Base-by-base conservation (phyloP, 2,797 vertebrate species). In the Pempheris klunzingeri region DNA sequence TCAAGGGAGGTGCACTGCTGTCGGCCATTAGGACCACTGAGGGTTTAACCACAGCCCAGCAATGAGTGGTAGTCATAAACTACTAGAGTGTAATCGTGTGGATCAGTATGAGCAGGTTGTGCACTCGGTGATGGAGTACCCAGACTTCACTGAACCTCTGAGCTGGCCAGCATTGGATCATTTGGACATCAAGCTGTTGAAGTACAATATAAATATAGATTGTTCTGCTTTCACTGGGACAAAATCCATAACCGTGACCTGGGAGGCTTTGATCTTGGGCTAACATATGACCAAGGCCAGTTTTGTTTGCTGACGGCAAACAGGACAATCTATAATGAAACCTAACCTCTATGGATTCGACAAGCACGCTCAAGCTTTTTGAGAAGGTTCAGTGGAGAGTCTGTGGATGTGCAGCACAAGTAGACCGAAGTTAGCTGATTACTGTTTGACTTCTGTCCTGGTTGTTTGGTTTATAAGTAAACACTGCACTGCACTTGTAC, bases 171-270 rank as follows among this genome's bases (percentile, higher is more conserved):
- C 47, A 66, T 68, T 87, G 86, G 88, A 91, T 92, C 82, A 91
- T 92, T 84, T 86, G 77, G 80, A 92, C 66, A 47, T 90, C 89
- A 83, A 70, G 82, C 89, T 91, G 87, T 77, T 93, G 87, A 92
- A 90, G 74, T 79, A 81, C 80, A 84, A 89, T 91, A 94, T 92
- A 92, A 93, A 93, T 93, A 93, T 92, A 92, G 88, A 93, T 92
- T 92, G 84, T 82, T 83, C 78, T 80, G 60, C 81, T 82, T 90
- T 89, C 90, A 82, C 78, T 83, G 76, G 78, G 67, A 79, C 54
- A 82, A 92, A 93, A 95, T 94, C 90, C 81, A 93, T 93, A 92
- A 77, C 63, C 49, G 62, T 80, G 86, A 92, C 83, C 90, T 80
- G 53, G 55, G 83, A 88, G 72, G 65, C 76, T 93, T 86, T 89